Base-by-base conservation (phyloP, 2,113 vertebrate species). In the Trinectes maculatus region DNA sequence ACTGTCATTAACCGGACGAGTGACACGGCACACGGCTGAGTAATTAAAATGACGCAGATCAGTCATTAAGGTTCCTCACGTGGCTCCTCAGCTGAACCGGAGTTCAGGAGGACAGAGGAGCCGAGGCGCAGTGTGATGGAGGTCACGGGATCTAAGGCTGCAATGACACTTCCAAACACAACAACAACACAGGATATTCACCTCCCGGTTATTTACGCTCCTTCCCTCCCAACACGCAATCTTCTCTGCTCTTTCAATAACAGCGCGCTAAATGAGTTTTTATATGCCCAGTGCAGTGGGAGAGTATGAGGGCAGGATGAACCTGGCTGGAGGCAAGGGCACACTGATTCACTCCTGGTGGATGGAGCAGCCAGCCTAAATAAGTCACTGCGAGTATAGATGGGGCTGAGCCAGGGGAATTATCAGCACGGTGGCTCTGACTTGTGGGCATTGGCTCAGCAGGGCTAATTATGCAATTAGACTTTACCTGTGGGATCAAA, bases 201-300 rank as follows among this genome's bases (percentile, higher is more conserved):
- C 62, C 59, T 71, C 16, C 8, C 21, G 76, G 71, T 56, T 70
- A 49, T 82, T 83, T 60, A 53, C 54, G 47, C 52, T 42, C 6
- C 19, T 42, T 42, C 19, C 60, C 33, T 48, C 42, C 25, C 28
- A 43, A 47, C 55, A 53, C 5, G 11, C 36, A 6, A 40, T 74
- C 67, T 58, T 25, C 44, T 54, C 54, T 68, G 31, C 24, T 48
- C 34, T 64, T 83, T 54, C 24, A 61, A 69, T 56, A 56, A 80
- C 44, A 69, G 19, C 21, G 43, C 5, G 62, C 44, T 79, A 70
- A 79, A 83, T 61, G 58, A 80, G 71, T 77, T 79, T 67, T 76
- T 65, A 57, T 71, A 63, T 75, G 65, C 62, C 73, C 80, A 85
- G 73, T 80, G 74, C 80, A 83, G 77, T 79, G 72, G 80, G 51